Evolutionary conservation across 2,888 invertebrate species (phyloP).

Genomic region (Ganaspis brasiliensis): DNA sequence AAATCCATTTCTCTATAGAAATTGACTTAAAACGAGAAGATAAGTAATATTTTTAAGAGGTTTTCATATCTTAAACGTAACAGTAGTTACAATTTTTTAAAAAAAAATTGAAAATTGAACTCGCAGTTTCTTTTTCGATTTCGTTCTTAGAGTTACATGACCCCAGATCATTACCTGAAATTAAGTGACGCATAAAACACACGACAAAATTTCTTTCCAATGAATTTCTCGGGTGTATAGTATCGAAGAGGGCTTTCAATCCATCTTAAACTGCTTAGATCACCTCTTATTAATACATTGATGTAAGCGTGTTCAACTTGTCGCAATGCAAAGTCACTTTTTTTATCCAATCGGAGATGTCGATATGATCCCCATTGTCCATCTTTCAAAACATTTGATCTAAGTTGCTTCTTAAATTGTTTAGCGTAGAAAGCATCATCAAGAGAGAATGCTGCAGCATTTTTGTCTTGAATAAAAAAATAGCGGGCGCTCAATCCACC

Average conservation of each 20-base stretch:
- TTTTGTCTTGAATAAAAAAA: no score
- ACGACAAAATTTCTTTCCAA: constrained; percentile 87
- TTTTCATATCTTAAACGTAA: no score
- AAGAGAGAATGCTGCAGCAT: constrained; percentile 84
- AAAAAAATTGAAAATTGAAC: no score
- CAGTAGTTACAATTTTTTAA: no score
- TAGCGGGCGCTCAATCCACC: constrained; percentile 90
- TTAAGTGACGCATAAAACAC: constrained; percentile 97
- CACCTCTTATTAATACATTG: constrained; percentile 92
- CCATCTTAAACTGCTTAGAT: constrained; percentile 94
- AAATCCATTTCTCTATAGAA: no score
- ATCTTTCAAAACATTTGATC: constrained; percentile 91
- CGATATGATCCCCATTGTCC: constrained; percentile 94
- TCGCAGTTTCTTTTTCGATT: no score
- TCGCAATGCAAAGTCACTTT: constrained; percentile 75
- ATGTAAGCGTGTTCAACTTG: no score
- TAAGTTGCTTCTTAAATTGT: constrained; percentile 89
- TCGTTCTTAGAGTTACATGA: no score
- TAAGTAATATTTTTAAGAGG: no score
- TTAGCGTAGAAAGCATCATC: constrained; percentile 83
- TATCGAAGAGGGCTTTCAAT: constrained; percentile 92
- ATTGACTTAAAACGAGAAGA: no score
- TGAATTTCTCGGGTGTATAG: constrained; percentile 81
- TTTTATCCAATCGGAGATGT: constrained; percentile 87
- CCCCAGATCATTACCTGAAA: no score